These are phyloP conservation scores for Drosophila saltans DNA, from an alignment of 1,140 invertebrate species.

Conservation along the genomic window DNA sequence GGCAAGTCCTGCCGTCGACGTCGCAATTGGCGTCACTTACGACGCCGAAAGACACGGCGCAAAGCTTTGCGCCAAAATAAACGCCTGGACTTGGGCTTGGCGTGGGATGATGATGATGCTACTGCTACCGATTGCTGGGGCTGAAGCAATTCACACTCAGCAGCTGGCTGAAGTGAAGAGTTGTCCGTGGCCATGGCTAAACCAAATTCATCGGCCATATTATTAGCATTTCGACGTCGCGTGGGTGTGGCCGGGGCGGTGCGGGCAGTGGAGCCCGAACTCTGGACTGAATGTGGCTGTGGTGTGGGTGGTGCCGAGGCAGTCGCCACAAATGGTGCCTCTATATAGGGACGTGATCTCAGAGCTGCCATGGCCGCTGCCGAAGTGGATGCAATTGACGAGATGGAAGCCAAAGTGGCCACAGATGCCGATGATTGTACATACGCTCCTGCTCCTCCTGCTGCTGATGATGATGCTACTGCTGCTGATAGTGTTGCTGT, in stretches of 20 bases:
- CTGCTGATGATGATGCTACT: conserved; percentile 27
- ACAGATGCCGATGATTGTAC: conserved; percentile 63
- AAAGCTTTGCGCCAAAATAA: conserved; percentile 70
- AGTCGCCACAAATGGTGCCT: conserved; percentile 50
- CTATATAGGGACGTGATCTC: conserved; percentile 53
- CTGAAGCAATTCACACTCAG: background rate
- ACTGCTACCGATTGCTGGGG: conserved; percentile 21
- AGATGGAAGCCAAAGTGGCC: conserved; percentile 70
- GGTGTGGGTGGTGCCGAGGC: conserved; percentile 67
- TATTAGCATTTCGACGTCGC: conserved; percentile 27
- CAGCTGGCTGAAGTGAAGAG: background rate
- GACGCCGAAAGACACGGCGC: conserved; percentile 68
- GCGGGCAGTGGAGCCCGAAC: conserved; percentile 35
- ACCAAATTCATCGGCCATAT: conserved; percentile 39
- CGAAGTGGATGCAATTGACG: conserved; percentile 72
- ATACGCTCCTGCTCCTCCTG: conserved; percentile 25
- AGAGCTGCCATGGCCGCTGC: conserved; percentile 69
- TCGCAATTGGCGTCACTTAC: conserved; percentile 70
- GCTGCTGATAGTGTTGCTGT: conserved; percentile 23
- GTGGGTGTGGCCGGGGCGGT: conserved; percentile 62
- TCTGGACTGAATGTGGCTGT: conserved; percentile 44
- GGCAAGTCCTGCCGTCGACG: conserved; percentile 73
- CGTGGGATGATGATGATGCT: conserved; percentile 15
- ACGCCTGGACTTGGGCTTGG: conserved; percentile 63
- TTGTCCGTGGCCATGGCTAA: conserved; percentile 18